Conservation (phyloP, 2,113 vertebrate species). For the Onychorhynchus coronatus region DNA sequence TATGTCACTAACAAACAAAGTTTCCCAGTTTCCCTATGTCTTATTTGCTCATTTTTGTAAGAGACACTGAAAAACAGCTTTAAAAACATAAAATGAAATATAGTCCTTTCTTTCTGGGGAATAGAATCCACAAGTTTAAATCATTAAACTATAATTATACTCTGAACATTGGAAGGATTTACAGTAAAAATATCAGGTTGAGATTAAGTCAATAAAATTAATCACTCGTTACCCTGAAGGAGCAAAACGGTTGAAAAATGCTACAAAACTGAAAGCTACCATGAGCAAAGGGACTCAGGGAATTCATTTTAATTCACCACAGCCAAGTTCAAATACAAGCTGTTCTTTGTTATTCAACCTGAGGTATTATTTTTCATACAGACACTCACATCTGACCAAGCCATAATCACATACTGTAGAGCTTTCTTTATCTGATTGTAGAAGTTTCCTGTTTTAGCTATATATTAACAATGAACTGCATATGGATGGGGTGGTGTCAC, state of each 20-base stretch:
- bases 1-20: neutral
- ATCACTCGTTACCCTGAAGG: constrained; percentile 46
- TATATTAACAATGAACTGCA: constrained; percentile 7
- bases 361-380: constrained; percentile 49
- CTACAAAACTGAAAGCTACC: constrained; percentile 61
- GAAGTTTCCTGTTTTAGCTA: constrained; percentile 36
- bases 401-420: constrained; percentile 26
- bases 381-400: constrained; percentile 33
- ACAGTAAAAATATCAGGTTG: constrained; percentile 60
- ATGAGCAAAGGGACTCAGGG: constrained; percentile 39
- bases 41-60: neutral
- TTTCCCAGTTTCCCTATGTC: neutral
- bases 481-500: neutral
- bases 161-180: constrained; percentile 59
- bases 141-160: constrained; percentile 59
- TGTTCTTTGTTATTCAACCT: constrained; percentile 65
- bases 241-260: constrained; percentile 53
- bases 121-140: constrained; percentile 50
- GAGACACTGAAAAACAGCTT: neutral
- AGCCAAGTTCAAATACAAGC: constrained; percentile 70
- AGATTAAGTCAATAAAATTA: constrained; percentile 72
- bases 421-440: constrained; percentile 54
- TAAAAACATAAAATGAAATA: neutral
- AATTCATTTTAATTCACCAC: constrained; percentile 53
- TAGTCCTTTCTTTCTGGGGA: neutral